phyloP scores from a whole-genome alignment of 64 coral and sea anemone genomes.

The Montipora cactus region DNA sequence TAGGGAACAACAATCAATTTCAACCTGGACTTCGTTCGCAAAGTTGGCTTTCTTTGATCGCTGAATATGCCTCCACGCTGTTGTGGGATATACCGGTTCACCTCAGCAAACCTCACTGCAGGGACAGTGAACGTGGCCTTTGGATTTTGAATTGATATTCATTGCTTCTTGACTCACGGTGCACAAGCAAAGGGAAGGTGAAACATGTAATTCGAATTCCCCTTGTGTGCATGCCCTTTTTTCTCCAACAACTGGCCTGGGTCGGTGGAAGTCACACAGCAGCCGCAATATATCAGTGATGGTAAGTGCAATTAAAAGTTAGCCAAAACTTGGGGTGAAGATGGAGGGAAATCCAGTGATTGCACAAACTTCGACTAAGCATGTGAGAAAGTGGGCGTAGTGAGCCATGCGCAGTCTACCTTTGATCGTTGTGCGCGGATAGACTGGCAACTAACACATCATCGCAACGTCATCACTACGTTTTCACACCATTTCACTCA shows the following conservation, averaged over 20 bases:
- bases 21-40: slow-evolving; percentile 7
- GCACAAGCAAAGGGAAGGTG: not conserved
- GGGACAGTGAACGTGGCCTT: not conserved
- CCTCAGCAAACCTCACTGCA: slow-evolving; percentile 5
- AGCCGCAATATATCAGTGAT: not conserved
- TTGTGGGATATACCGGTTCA: slow-evolving; percentile 23
- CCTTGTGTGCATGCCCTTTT: not conserved
- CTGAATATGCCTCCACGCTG: slow-evolving; percentile 23
- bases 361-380: not conserved
- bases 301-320: not conserved
- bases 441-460: slow-evolving; percentile 19
- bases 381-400: not conserved
- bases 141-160: not conserved
- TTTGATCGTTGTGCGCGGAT: slow-evolving; percentile 17
- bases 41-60: slow-evolving; percentile 18
- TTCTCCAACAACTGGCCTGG: slow-evolving; percentile 13
- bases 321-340: too few species aligned
- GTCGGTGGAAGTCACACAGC: not conserved
- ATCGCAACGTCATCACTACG: not conserved
- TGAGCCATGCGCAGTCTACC: slow-evolving; percentile 5
- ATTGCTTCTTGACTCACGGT: not conserved
- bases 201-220: slow-evolving; percentile 3
- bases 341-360: too few species aligned
- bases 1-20: slow-evolving; percentile 27
- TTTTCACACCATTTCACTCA: slow-evolving; percentile 9